Base-by-base conservation (phyloP, 2,113 vertebrate genomes). In the Zosterops borbonicus region DNA sequence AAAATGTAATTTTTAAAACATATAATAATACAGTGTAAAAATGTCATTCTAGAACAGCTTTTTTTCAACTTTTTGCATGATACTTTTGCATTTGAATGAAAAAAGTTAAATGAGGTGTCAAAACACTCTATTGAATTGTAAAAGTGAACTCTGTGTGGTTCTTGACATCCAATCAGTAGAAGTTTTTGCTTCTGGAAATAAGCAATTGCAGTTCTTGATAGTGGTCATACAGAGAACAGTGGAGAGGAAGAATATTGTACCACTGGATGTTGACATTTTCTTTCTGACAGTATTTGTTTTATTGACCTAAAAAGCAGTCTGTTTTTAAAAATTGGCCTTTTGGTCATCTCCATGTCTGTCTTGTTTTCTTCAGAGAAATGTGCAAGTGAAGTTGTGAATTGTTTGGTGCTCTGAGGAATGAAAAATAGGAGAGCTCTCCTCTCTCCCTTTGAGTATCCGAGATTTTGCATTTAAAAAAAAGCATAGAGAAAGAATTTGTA, bases 1-100 rank as follows among this genome's bases (percentile, higher is more conserved):
- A 39, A 73, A 68, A n/a, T 68, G 39, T 0, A 4, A 4, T 14
- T 69, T 58, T 0, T 2, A 63, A 76, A n/a, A 14, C 7, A 55
- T 1, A 3, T 65, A 11, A 55, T 46, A 56, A 62, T 53, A 33
- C 10, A 15, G 4, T 58, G 11, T 15, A 44, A 73, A 74, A 68
- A 31, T 6, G 1, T 37, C 24, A 21, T 55, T 84, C 18, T 79
- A n/a, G 44, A 84, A 65, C 25, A 47, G 56, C 3, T 16, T 75
- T 73, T 73, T 67, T 37, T 27, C 33, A 75, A 8, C 14, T 58
- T 77, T 47, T 87, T 49, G 5, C 9, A 53, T 64, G 53, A 24
- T 33, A 11, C 5, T 87, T 84, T 10, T 20, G 1, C 14, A 17
- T 65, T 77, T 69, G 23, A 22, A 85, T 82, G 41, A 28, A 58